Conservation (phyloP, 2,113 vertebrate species). For the Cyrtonyx montezumae region DNA sequence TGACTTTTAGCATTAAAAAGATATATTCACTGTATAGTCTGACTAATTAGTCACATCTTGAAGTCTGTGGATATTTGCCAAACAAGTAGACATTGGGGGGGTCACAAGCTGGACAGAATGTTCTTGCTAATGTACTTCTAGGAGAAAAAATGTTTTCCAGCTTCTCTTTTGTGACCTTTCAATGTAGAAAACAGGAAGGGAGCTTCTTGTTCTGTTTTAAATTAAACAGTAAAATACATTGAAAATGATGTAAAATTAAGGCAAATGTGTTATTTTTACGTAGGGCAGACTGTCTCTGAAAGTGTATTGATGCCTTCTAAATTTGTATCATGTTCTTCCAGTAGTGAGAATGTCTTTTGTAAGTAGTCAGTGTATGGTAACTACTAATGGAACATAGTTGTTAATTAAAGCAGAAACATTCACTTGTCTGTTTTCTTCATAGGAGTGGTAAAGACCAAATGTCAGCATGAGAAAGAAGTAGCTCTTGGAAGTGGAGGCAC, state of each 20-base stretch:
- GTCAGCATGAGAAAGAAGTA: slow-evolving; percentile 83
- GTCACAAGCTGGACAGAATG: neutral
- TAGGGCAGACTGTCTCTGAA: neutral
- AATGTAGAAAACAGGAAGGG: neutral
- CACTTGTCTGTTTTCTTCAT: neutral
- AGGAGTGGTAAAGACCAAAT: slow-evolving; percentile 85
- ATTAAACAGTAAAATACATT: neutral
- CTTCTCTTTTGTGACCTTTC: neutral
- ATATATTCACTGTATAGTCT: neutral
- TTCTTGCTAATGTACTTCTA: neutral
- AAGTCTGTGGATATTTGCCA: neutral
- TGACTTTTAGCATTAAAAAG: accelerated
- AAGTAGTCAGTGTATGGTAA: neutral
- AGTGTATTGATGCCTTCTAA: neutral
- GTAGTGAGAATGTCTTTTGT: neutral
- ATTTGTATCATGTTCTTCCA: neutral
- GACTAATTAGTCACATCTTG: neutral
- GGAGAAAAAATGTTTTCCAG: neutral
- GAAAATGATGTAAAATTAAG: neutral
- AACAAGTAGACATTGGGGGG: neutral
- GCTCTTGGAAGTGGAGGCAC: slow-evolving; percentile 51
- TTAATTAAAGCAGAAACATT: neutral
- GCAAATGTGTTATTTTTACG: neutral
- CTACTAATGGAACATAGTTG: neutral
- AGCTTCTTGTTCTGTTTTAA: neutral